Conservation (phyloP, 2,888 invertebrate species). For the Drosophila yooni region DNA sequence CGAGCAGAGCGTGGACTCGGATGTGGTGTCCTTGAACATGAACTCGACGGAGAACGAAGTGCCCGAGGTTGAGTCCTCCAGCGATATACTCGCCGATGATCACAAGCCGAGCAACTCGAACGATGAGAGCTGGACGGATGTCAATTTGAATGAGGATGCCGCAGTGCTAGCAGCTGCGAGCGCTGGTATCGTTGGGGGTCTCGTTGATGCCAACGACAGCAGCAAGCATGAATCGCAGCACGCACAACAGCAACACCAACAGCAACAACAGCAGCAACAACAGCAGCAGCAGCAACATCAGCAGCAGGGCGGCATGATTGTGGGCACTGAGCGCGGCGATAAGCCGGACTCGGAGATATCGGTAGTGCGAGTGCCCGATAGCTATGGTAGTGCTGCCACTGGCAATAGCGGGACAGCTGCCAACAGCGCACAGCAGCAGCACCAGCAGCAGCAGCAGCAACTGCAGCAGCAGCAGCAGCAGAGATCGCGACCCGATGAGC, state of each 20-base stretch:
- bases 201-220: conserved; percentile 47
- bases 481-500: conserved; percentile 89
- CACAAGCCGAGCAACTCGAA: conserved; percentile 89
- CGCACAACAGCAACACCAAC: conserved; percentile 52
- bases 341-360: conserved; percentile 90
- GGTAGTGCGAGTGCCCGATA: conserved; percentile 89
- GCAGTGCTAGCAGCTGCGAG: conserved; percentile 76
- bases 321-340: conserved; percentile 88
- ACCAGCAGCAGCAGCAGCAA: conserved; percentile 55
- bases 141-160: conserved; percentile 94
- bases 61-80: conserved; percentile 89
- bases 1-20: conserved; percentile 93
- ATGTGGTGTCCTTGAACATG: conserved; percentile 90
- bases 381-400: conserved; percentile 69
- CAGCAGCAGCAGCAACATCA: conserved; percentile 46
- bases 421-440: conserved; percentile 5
- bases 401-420: conserved; percentile 6
- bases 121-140: conserved; percentile 97
- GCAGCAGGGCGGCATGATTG: conserved; percentile 58
- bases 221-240: conserved; percentile 51
- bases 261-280: conserved; percentile 78
- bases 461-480: conserved; percentile 51
- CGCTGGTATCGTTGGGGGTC: conserved; percentile 64
- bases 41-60: conserved; percentile 91
- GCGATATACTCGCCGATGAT: conserved; percentile 89